These are phyloP conservation scores for Notospermus geniculatus DNA, from an alignment of 1,140 invertebrate genomes.

Conservation along the genomic window DNA sequence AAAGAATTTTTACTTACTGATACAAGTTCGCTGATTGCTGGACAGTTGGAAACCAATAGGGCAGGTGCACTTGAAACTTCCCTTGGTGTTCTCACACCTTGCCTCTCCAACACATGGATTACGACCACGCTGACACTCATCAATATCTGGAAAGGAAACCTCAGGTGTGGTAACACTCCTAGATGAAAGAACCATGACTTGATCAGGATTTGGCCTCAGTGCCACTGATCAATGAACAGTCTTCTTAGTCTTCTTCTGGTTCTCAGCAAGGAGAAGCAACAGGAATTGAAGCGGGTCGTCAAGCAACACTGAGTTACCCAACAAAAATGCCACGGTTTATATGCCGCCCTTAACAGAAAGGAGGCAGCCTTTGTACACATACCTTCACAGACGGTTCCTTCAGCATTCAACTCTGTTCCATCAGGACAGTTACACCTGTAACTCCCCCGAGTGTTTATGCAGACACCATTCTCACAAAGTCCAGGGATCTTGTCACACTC, in stretches of 20 bases:
- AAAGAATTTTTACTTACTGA: slow-evolving; percentile 58
- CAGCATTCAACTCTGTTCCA: slow-evolving; percentile 65
- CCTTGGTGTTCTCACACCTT: slow-evolving; percentile 66
- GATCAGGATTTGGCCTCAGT: too few relatives aligned
- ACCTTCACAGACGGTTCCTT: slow-evolving; percentile 7
- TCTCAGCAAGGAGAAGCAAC: too few relatives aligned
- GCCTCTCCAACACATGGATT: slow-evolving; percentile 78
- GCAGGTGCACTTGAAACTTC: slow-evolving; percentile 72
- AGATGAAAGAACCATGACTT: neutral
- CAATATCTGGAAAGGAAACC: slow-evolving; percentile 72
- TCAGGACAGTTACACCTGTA: slow-evolving; percentile 82
- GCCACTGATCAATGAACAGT: too few relatives aligned
- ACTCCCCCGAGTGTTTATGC: slow-evolving; percentile 56
- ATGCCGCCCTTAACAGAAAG: too few relatives aligned
- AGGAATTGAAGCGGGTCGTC: too few relatives aligned
- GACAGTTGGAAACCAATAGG: slow-evolving; percentile 68
- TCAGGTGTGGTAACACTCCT: slow-evolving; percentile 75
- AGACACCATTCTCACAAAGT: slow-evolving; percentile 69
- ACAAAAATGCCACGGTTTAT: too few relatives aligned
- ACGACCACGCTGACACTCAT: slow-evolving; percentile 77
- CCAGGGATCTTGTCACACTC: slow-evolving; percentile 76
- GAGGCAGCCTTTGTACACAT: slow-evolving; percentile 4
- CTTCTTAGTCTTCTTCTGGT: too few relatives aligned
- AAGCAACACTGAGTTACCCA: too few relatives aligned
- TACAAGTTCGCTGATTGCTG: slow-evolving; percentile 77